A percentile compares a stretch with the other conserved stretches of the same genome.
These are phyloP conservation scores for Rhabdomys dilectus DNA, from an alignment of 2,113 vertebrate genomes.

Conservation along the genomic window DNA sequence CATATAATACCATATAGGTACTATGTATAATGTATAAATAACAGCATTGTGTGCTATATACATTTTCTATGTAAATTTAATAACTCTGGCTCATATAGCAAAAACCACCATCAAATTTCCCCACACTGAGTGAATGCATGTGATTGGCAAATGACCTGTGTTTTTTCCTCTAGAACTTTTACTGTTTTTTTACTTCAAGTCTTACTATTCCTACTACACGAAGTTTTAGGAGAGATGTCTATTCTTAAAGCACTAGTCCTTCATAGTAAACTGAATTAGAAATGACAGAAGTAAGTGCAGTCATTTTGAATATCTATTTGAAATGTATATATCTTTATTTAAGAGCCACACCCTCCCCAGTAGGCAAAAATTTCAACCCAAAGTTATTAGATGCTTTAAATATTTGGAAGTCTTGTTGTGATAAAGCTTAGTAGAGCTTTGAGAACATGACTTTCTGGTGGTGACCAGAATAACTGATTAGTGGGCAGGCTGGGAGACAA, in stretches of 20 bases:
- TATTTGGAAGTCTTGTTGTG: background rate
- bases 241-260: constrained; percentile 39
- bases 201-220: background rate
- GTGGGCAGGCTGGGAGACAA: background rate
- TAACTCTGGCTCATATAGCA: background rate
- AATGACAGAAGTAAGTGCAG: constrained; percentile 10
- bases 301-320: constrained; percentile 5
- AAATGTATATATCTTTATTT: constrained; percentile 66
- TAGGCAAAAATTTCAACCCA: constrained; percentile 29
- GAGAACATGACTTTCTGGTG: background rate
- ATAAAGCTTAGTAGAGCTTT: background rate
- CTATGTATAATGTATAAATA: background rate
- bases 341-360: background rate
- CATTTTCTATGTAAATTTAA: background rate
- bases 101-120: background rate
- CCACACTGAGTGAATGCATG: background rate
- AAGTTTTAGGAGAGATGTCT: background rate
- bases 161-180: background rate
- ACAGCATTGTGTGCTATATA: background rate
- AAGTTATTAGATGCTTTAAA: constrained; percentile 38
- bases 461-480: background rate
- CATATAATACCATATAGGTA: background rate
- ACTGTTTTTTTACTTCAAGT: background rate
- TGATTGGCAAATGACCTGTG: background rate
- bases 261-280: constrained; percentile 54